Base-by-base conservation (phyloP, 1,140 invertebrate species). In the Aphelenchoides fujianensis region DNA sequence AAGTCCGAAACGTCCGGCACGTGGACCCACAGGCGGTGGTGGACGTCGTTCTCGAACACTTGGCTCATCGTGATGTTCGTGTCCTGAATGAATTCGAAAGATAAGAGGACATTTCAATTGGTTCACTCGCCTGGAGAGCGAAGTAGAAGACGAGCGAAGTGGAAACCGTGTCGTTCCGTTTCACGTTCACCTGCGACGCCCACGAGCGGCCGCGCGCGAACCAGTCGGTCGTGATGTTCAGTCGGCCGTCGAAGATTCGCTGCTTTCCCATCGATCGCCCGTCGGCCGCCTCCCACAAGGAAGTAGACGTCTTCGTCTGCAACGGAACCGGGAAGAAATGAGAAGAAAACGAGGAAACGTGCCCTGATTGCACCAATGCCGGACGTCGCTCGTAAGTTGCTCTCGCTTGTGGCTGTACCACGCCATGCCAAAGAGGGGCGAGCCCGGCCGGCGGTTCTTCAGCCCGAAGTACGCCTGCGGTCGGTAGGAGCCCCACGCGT, bases 191-290 rank as follows among this genome's bases (percentile, higher is more conserved):
- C 57, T 73, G 64, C 2, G 69, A 52, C n/a, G 72, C 41, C 67
- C 94, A 98, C 81, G 97, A 93, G 0, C 93, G 93, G 2, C 93
- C 93, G 83, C 92, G 88, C 37, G 96, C 97, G 0, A 98, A 89
- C 86, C 95, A 98, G 1, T 91, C 91, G 0, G 94, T 97, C 73
- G 88, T 89, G 1, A 98, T 84, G 34, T 88, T 87, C 68, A 91
- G 90, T 5, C 89, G 88, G 12, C 89, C 88, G 82, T 98, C 95
- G 16, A 89, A 84, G 68, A 98, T 92, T 77, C 92, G 89, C 85
- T 99, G 95, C 41, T 92, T 86, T 1, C 95, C 96, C 88, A 97
- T 98, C 57, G 89, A 90, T 30, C 88, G 87, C 0, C 95, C 95
- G 86, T 99, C 94, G 84, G 97, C 95, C 73, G 92, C 89, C 1